Percentiles rank a stretch among this genome's conserved stretches.
Evolutionary conservation across 2,797 vertebrate genomes (phyloP).

Genomic region (Notoglanidium macrostoma): DNA sequence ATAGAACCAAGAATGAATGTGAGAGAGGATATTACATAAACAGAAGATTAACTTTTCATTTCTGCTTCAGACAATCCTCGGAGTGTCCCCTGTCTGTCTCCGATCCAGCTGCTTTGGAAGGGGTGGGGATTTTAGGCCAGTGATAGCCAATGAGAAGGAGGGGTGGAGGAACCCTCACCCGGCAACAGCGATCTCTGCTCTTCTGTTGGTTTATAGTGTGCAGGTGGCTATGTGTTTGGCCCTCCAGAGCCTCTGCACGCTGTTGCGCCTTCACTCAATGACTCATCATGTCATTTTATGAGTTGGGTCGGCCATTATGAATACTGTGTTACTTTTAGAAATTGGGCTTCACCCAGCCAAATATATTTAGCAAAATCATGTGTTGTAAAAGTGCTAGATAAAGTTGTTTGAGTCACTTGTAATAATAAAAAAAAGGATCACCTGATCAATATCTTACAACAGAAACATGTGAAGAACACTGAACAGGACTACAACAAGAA

Average conservation of each 20-base stretch:
- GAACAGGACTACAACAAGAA: background rate
- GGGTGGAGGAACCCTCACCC: conserved; percentile 74
- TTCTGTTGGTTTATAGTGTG: conserved; percentile 59
- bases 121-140: conserved; percentile 54
- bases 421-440: background rate
- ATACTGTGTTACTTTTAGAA: conserved; percentile 16
- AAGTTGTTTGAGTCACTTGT: conserved; percentile 4
- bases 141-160: conserved; percentile 67
- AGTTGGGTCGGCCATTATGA: conserved; percentile 27
- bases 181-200: conserved; percentile 69
- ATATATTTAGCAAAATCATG: conserved; percentile 12
- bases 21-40: conserved; percentile 42
- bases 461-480: background rate
- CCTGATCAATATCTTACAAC: background rate
- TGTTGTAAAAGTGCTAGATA: background rate
- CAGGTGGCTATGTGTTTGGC: conserved; percentile 62
- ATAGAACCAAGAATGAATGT: background rate
- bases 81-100: conserved; percentile 55
- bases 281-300: conserved; percentile 48
- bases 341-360: background rate
- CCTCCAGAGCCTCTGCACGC: conserved; percentile 36
- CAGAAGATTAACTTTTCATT: conserved; percentile 51
- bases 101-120: conserved; percentile 57
- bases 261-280: conserved; percentile 49
- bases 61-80: conserved; percentile 33